Conservation (phyloP, 2,113 vertebrate species). For the Tyrannus savana region DNA sequence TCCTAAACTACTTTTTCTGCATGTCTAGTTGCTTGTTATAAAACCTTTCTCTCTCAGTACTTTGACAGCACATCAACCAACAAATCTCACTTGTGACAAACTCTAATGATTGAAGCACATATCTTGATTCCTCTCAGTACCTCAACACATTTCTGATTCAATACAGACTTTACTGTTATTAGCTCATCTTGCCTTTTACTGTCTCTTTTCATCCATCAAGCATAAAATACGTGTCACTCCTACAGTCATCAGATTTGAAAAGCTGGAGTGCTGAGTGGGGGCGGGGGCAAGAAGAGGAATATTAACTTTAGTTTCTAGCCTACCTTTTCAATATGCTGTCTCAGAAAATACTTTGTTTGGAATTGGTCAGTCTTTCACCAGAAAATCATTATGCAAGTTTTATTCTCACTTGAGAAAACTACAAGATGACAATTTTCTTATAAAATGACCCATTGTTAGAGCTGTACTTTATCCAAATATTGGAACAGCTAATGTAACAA, state of each 20-base stretch:
- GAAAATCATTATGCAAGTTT: background rate
- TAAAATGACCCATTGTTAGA: slow-evolving; percentile 5
- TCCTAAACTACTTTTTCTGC: slow-evolving; percentile 76
- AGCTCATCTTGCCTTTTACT: slow-evolving; percentile 72
- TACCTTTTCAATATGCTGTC: background rate
- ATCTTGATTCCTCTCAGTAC: slow-evolving; percentile 81
- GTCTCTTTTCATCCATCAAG: slow-evolving; percentile 82
- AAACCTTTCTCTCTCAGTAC: slow-evolving; percentile 69
- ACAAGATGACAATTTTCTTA: background rate
- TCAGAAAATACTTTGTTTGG: background rate
- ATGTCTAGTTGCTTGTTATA: slow-evolving; percentile 68
- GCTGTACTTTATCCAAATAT: background rate
- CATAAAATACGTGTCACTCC: slow-evolving; percentile 72
- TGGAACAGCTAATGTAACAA: background rate
- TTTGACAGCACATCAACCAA: slow-evolving; percentile 76
- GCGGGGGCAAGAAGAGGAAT: background rate
- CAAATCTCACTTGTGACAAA: slow-evolving; percentile 83
- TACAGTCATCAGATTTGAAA: slow-evolving; percentile 49
- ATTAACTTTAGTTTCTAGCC: background rate
- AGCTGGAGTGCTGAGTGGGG: background rate
- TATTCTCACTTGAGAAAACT: background rate
- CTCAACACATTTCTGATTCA: slow-evolving; percentile 78
- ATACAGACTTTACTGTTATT: slow-evolving; percentile 81
- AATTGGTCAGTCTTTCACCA: background rate
- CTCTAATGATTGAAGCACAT: slow-evolving; percentile 79